phyloP scores from a whole-genome alignment of 2,888 invertebrate species.

The Agriopis aurantiaria region DNA sequence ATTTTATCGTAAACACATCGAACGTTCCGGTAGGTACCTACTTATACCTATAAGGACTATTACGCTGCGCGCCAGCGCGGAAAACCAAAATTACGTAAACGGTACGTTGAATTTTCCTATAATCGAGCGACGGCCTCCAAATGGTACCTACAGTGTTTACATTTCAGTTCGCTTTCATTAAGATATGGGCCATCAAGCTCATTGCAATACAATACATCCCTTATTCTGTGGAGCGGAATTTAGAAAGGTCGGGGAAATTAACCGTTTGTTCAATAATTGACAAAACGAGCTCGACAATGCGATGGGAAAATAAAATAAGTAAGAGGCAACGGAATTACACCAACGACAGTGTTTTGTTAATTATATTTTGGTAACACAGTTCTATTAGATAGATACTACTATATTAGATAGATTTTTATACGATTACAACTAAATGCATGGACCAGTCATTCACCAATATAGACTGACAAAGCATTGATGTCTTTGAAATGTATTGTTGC shows the following conservation, averaged over 20 bases:
- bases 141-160: constrained; percentile 42
- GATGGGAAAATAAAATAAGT: constrained; percentile 5
- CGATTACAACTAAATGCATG: too few relatives aligned
- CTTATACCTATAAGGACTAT: constrained; percentile 57
- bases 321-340: background rate
- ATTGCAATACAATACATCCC: constrained; percentile 20
- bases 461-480: too few relatives aligned
- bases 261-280: constrained; percentile 18
- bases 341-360: background rate
- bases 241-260: constrained; percentile 10
- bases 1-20: constrained; percentile 49
- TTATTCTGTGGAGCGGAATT: constrained; percentile 9
- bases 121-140: constrained; percentile 62
- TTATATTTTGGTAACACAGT: background rate
- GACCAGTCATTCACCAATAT: too few relatives aligned
- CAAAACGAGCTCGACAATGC: constrained; percentile 18
- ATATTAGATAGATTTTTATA: too few relatives aligned
- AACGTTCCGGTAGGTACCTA: constrained; percentile 38
- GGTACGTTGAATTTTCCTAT: constrained; percentile 81
- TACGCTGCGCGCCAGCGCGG: constrained; percentile 76
- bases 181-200: constrained; percentile 26
- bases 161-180: constrained; percentile 35
- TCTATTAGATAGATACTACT: too few relatives aligned
- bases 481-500: too few relatives aligned
- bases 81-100: constrained; percentile 82